Conservation (phyloP, 2,888 invertebrate genomes). For the Spilarctia lutea region DNA sequence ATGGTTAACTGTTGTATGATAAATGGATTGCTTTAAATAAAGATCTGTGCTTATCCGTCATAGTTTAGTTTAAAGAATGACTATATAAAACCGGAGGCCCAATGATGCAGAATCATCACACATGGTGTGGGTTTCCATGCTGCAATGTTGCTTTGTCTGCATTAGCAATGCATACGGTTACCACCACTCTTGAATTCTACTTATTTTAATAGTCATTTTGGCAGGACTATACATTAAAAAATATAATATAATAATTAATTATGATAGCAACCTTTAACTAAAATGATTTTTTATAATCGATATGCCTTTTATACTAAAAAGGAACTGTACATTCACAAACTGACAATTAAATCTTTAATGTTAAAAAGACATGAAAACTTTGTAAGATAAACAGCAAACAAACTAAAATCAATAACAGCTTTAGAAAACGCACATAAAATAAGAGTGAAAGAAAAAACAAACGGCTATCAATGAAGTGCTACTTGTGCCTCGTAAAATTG, state of each 20-base stretch:
- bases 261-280: not conserved
- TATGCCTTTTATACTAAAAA: not conserved
- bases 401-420: conserved; percentile 13
- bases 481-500: conserved; percentile 17
- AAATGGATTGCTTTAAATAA: not conserved
- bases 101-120: too few relatives aligned
- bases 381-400: conserved; percentile 8
- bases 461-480: conserved; percentile 19
- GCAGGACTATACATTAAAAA: too few relatives aligned
- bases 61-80: too few relatives aligned
- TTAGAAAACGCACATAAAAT: conserved; percentile 16
- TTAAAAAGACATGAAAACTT: not conserved
- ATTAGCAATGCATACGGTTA: too few relatives aligned
- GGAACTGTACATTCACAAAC: not conserved
- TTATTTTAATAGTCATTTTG: too few relatives aligned
- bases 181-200: too few relatives aligned
- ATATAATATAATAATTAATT: too few relatives aligned
- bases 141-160: too few relatives aligned
- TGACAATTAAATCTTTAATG: not conserved
- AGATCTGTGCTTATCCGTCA: not conserved
- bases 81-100: too few relatives aligned
- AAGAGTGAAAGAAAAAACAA: conserved; percentile 15
- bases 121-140: too few relatives aligned
- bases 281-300: not conserved
- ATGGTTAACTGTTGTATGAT: too few relatives aligned